A percentile compares a stretch with the other conserved stretches of the same genome.
Conservation (phyloP, 2,888 invertebrate genomes). For the Xylota segnis region DNA sequence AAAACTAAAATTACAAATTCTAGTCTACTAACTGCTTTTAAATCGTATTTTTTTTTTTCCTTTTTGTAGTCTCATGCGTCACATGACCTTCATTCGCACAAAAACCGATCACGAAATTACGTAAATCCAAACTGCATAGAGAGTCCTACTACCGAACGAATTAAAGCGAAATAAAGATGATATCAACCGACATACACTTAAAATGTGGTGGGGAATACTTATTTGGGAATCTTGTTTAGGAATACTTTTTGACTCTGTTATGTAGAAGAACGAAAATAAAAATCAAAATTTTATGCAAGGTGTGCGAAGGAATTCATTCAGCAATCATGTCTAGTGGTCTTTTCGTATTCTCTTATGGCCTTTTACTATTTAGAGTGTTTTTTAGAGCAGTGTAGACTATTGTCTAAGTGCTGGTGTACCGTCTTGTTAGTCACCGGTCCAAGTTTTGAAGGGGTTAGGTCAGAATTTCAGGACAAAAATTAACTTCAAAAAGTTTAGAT, state of each 20-base stretch:
- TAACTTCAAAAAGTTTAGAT: no score
- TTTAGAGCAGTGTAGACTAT: no score
- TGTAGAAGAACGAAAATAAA: background rate
- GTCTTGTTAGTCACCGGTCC: no score
- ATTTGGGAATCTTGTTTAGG: conserved; percentile 24
- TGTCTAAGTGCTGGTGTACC: no score
- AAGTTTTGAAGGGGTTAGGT: no score
- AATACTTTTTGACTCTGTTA: background rate
- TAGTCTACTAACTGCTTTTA: conserved; percentile 57
- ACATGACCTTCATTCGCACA: conserved; percentile 62
- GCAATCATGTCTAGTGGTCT: background rate
- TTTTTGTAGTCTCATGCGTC: conserved; percentile 63
- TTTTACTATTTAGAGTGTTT: no score
- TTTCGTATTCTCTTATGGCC: no score
- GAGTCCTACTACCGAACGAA: conserved; percentile 20
- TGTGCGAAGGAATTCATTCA: conserved; percentile 8
- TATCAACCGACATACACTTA: conserved; percentile 1
- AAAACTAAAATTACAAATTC: conserved; percentile 50
- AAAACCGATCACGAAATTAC: conserved; percentile 15
- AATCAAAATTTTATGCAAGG: background rate
- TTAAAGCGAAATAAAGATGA: conserved; percentile 47
- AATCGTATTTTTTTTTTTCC: conserved; percentile 19
- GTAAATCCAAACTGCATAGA: conserved; percentile 31
- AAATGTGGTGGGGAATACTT: conserved; percentile 24
- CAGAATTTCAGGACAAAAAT: no score